These are phyloP conservation scores for Anoplolepis gracilipes DNA, from an alignment of 1,140 invertebrate genomes.

Conservation along the genomic window DNA sequence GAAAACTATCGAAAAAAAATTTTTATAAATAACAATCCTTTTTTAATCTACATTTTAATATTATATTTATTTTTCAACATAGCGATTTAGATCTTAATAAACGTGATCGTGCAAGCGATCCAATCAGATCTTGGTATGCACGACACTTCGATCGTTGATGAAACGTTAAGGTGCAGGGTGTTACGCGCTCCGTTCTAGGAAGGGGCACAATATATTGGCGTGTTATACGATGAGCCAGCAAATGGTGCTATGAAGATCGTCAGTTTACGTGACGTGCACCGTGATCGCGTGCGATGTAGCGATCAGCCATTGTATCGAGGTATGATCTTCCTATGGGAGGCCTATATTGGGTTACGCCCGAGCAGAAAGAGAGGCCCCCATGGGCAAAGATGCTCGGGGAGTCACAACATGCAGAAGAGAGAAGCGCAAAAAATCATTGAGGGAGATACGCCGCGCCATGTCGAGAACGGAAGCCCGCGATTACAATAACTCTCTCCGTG, in stretches of 20 bases:
- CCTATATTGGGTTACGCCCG: constrained; percentile 82
- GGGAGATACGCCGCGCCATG: constrained; percentile 12
- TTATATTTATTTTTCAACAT: neutral
- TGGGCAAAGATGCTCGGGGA: constrained; percentile 43
- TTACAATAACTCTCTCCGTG: constrained; percentile 40
- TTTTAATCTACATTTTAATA: too few relatives aligned
- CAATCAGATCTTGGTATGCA: neutral
- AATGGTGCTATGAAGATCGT: constrained; percentile 82
- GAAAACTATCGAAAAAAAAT: neutral
- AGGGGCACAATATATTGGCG: constrained; percentile 63
- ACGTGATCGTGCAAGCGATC: neutral
- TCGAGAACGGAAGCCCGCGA: constrained; percentile 36
- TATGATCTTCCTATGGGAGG: constrained; percentile 83
- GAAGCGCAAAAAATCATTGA: constrained; percentile 31
- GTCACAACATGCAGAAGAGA: constrained; percentile 50
- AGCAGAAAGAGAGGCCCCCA: constrained; percentile 51
- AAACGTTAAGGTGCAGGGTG: constrained; percentile 52
- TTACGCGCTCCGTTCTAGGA: constrained; percentile 56
- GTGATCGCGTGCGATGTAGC: constrained; percentile 85
- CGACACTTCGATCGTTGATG: constrained; percentile 37
- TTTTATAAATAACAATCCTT: neutral
- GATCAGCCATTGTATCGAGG: constrained; percentile 84
- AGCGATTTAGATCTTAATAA: neutral
- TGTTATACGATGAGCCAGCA: constrained; percentile 76
- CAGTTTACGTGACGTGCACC: constrained; percentile 82